Evolutionary conservation across 2,797 vertebrate species (phyloP), one percentile per base, ranked within the genome.

Genomic region (Hippocampus kuda): DNA sequence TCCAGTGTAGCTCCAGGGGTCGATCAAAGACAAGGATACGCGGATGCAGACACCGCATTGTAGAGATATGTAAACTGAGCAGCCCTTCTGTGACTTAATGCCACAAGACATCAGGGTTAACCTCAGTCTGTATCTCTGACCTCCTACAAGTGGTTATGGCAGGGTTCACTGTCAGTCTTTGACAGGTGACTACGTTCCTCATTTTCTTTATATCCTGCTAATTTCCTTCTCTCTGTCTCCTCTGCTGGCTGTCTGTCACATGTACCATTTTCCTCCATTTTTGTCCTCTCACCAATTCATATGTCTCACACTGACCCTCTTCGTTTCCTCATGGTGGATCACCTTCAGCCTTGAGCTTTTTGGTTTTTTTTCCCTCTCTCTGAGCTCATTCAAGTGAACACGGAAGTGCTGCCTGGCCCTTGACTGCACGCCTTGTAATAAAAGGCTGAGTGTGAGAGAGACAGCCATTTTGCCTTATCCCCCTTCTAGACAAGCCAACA

Each of bases 401-500:
- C 70, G 70, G 77, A 83, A 83, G 84, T 87, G 82, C 70, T 81
- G 85, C 80, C 78, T 34, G 54, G 83, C 75, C 71, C 78, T 63
- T 69, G n/a, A 66, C 81, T 84, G 79, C 85, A 81, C 73, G 81
- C 80, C 81, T 80, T 70, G 86, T 86, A 77, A 88, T 84, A 85
- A 83, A 83, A 72, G 79, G 70, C 77, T 65, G 80, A 83, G 81
- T 81, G 81, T 75, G 82, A 75, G 87, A 77, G 79, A 79, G 80
- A 75, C 77, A 78, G 81, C 79, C 81, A 81, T 83, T 82, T 78
- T 86, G 81, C 82, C 82, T 82, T 83, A 86, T 88, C 78, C 84
- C 84, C 85, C 83, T 73, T 68, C 77, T 82, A 82, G 88, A 91
- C 88, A 89, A 83, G 86, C 85, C 82, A 83, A 83, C 79, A 87